Evolutionary conservation across 2,888 invertebrate species (phyloP).

Genomic region (Acleris holmiana): DNA sequence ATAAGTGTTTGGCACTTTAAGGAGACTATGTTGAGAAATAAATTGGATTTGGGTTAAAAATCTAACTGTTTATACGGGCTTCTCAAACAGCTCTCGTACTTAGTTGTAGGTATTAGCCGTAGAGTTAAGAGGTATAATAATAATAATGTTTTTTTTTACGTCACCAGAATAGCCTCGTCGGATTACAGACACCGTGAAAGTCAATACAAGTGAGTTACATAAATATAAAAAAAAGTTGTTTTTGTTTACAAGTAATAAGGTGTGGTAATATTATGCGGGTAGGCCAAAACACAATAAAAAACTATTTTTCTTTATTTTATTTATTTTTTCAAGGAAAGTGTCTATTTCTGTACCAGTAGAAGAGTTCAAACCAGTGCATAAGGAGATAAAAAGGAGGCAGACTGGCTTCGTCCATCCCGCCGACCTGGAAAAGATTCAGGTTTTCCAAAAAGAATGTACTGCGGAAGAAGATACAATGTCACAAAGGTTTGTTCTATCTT

Average conservation of each 20-base stretch:
- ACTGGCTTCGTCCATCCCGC: constrained; percentile 62
- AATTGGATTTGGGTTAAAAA: no score
- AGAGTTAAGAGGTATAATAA: no score
- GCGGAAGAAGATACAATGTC: constrained; percentile 41
- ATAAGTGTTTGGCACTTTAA: no score
- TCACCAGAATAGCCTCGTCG: constrained; percentile 51
- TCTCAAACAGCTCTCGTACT: no score
- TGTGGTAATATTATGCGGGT: no score
- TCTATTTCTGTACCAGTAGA: constrained; percentile 50
- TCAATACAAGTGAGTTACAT: constrained; percentile 50
- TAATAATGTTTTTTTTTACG: constrained; percentile 19
- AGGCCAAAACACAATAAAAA: background rate
- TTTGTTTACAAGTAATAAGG: no score
- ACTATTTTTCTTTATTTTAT: constrained; percentile 36
- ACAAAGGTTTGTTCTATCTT: constrained; percentile 2
- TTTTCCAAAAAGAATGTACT: constrained; percentile 37
- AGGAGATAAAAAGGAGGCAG: constrained; percentile 59
- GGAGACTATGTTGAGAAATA: no score
- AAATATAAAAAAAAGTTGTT: background rate
- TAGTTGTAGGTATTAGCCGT: no score
- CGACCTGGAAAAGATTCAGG: constrained; percentile 49
- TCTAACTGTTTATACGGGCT: no score
- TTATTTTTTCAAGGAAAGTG: constrained; percentile 59
- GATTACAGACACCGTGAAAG: constrained; percentile 42
- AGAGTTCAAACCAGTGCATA: constrained; percentile 38